These are phyloP conservation scores for Clinocottus analis DNA, from an alignment of 2,113 vertebrate species.

Conservation along the genomic window DNA sequence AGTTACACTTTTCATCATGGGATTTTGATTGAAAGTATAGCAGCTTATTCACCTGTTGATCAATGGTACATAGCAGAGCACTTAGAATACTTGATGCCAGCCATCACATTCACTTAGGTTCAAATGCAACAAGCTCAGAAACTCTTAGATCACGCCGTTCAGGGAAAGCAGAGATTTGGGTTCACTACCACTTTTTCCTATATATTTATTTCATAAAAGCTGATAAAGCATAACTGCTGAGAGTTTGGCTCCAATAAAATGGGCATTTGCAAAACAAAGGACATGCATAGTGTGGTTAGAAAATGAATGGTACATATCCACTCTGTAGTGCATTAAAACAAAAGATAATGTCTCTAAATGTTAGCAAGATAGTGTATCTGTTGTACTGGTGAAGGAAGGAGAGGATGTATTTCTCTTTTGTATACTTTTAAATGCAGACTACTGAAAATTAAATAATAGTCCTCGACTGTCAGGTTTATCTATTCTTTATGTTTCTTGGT, in stretches of 20 bases:
- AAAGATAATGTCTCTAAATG: conserved; percentile 1
- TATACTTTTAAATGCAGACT: conserved; percentile 44
- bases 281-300: background rate
- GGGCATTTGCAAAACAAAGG: conserved; percentile 21
- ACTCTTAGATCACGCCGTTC: conserved; percentile 37
- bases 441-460: conserved; percentile 5
- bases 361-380: background rate
- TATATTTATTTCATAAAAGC: conserved; percentile 20
- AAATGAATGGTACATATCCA: conserved; percentile 17
- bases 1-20: conserved; percentile 34
- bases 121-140: conserved; percentile 34
- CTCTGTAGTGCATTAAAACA: background rate
- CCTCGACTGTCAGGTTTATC: conserved; percentile 6
- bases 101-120: conserved; percentile 37
- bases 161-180: conserved; percentile 43
- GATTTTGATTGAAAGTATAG: conserved; percentile 28
- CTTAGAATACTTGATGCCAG: conserved; percentile 48
- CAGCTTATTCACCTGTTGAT: conserved; percentile 38
- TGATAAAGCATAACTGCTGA: conserved; percentile 34
- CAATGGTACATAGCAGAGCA: conserved; percentile 60
- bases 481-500: conserved; percentile 4
- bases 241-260: background rate
- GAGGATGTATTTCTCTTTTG: conserved; percentile 7
- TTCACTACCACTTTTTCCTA: conserved; percentile 5
- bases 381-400: background rate